Evolutionary conservation across 1,140 invertebrate species (phyloP).

Genomic region (Heliothis virescens): DNA sequence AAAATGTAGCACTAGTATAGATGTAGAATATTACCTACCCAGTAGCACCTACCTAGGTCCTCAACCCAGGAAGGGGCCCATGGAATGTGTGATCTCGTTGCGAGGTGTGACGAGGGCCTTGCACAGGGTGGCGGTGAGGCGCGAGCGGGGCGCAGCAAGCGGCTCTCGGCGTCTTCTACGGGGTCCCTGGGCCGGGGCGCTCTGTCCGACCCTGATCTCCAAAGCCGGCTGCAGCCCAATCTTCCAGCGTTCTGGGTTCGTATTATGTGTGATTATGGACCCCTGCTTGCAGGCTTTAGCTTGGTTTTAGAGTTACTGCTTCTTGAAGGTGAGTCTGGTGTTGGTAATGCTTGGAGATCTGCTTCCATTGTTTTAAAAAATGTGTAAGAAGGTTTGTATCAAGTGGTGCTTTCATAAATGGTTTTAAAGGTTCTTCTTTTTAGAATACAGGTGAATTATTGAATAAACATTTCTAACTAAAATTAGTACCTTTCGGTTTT

Average conservation of each 20-base stretch:
- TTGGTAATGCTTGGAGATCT: background rate
- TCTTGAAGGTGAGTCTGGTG: constrained; percentile 10
- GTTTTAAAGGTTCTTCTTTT: too few relatives aligned
- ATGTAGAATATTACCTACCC: background rate
- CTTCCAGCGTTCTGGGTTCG: constrained; percentile 79
- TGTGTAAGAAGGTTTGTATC: too few relatives aligned
- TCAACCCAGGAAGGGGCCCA: constrained; percentile 36
- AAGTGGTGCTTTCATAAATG: too few relatives aligned
- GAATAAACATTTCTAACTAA: too few relatives aligned
- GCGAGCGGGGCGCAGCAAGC: constrained; percentile 79
- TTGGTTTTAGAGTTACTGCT: constrained; percentile 18
- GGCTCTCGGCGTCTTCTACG: constrained; percentile 73
- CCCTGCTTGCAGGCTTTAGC: constrained; percentile 27
- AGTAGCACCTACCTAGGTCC: background rate
- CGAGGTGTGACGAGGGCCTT: constrained; percentile 57
- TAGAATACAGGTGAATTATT: too few relatives aligned
- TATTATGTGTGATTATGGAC: constrained; percentile 51
- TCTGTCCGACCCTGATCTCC: constrained; percentile 80
- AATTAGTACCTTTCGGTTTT: too few relatives aligned
- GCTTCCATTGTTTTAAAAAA: too few relatives aligned
- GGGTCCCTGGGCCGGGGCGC: constrained; percentile 73
- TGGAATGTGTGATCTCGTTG: constrained; percentile 66
- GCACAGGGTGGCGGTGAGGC: constrained; percentile 70
- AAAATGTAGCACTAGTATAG: background rate
- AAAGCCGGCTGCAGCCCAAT: constrained; percentile 73